Conservation (phyloP, 2,888 invertebrate species). For the Cheilosia variabilis region DNA sequence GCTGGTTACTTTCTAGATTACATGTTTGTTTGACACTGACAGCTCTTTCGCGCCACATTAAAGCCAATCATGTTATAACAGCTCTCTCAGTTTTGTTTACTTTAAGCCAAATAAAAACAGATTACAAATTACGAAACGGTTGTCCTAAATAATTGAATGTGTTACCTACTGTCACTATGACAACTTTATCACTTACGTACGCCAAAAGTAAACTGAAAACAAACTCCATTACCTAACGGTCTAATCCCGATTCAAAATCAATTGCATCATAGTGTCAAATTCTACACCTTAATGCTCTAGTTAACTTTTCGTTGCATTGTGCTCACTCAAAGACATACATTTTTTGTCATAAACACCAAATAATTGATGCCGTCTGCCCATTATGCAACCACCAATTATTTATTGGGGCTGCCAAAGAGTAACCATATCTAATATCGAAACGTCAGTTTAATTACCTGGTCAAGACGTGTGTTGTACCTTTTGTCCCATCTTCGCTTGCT, state of each 20-base stretch:
- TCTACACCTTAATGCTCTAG: slow-evolving; percentile 48
- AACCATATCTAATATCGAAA: slow-evolving; percentile 37
- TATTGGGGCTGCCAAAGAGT: slow-evolving; percentile 15
- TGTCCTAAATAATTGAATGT: slow-evolving; percentile 23
- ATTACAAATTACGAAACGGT: slow-evolving; percentile 32
- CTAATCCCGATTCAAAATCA: slow-evolving; percentile 17
- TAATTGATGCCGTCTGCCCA: slow-evolving; percentile 16
- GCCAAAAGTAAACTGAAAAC: not conserved
- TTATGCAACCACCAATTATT: slow-evolving; percentile 65
- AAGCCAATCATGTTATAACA: slow-evolving; percentile 1
- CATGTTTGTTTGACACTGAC: too few species aligned
- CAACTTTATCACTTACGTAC: slow-evolving; percentile 4
- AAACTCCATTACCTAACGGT: slow-evolving; percentile 22
- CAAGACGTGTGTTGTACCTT: slow-evolving; percentile 40
- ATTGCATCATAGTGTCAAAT: slow-evolving; percentile 54
- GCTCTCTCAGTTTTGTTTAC: not conserved
- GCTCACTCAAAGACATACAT: not conserved
- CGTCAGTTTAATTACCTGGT: slow-evolving; percentile 51
- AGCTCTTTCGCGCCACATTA: not conserved
- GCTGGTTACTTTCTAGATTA: too few species aligned
- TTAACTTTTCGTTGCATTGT: slow-evolving; percentile 8
- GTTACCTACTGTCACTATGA: slow-evolving; percentile 10
- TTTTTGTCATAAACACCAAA: slow-evolving; percentile 8
- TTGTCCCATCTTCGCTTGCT: not conserved
- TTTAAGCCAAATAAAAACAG: slow-evolving; percentile 39